Conservation (phyloP, 2,113 vertebrate genomes). For the Solenodon paradoxus region DNA sequence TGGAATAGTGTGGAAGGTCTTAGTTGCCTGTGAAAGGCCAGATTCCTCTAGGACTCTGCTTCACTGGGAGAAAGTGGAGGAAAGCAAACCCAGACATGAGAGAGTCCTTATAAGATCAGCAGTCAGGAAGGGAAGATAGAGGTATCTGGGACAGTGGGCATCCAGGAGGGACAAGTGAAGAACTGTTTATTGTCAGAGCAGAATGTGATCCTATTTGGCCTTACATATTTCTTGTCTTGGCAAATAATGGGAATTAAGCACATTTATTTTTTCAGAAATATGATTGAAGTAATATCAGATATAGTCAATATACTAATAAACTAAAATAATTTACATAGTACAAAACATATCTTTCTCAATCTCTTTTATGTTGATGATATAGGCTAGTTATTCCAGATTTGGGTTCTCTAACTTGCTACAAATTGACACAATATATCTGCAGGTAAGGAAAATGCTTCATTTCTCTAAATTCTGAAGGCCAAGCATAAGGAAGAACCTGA, state of each 20-base stretch:
- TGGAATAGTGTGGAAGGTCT: not conserved
- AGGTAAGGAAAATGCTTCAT: not conserved
- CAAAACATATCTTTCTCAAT: not conserved
- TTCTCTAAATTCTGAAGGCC: constrained; percentile 15
- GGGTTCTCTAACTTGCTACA: constrained; percentile 1
- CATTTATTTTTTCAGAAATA: not conserved
- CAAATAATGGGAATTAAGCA: not conserved
- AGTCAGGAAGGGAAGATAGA: not conserved
- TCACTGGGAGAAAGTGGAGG: not conserved
- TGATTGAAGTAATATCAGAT: not conserved
- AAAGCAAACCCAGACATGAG: not conserved
- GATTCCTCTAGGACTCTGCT: not conserved
- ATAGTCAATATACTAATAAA: not conserved
- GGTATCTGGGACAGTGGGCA: not conserved
- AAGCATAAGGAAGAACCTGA: not conserved
- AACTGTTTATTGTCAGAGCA: not conserved
- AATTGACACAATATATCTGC: not conserved
- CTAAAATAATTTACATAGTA: not conserved
- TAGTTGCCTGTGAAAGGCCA: not conserved
- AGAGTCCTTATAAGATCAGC: not conserved
- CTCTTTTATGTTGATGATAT: not conserved
- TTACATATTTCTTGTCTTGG: not conserved
- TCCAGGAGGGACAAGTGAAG: not conserved
- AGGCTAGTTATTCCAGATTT: not conserved
- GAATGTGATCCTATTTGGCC: not conserved